Evolutionary conservation across 2,113 vertebrate species (phyloP).

Genomic region (Phyllopteryx taeniolatus): DNA sequence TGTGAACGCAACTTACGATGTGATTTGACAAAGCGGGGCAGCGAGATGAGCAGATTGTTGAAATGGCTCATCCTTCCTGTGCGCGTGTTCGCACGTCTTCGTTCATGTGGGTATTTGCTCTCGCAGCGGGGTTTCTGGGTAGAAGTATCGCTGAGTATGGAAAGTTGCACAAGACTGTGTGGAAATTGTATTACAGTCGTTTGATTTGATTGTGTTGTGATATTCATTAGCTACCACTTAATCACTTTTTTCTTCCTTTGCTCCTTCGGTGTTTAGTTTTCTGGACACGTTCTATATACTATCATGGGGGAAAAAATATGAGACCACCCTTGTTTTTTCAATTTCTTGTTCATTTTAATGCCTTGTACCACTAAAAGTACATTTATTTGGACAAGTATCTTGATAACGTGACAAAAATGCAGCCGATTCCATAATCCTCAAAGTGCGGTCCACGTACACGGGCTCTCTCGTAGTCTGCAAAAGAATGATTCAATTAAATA

Average conservation of each 20-base stretch:
- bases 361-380: too few relatives aligned
- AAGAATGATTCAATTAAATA: too few relatives aligned
- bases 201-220: background rate
- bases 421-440: too few relatives aligned
- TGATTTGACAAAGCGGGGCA: background rate
- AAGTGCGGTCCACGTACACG: too few relatives aligned
- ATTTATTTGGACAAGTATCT: too few relatives aligned
- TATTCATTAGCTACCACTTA: background rate
- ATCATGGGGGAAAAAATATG: background rate
- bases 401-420: too few relatives aligned
- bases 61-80: background rate
- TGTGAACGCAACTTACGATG: slow-evolving; percentile 1
- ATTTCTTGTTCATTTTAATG: too few relatives aligned
- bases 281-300: background rate
- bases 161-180: slow-evolving; percentile 41
- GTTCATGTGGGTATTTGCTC: slow-evolving; percentile 45
- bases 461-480: too few relatives aligned
- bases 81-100: background rate
- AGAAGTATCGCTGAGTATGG: slow-evolving; percentile 8
- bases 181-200: background rate
- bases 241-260: background rate
- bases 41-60: slow-evolving; percentile 4
- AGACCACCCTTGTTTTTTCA: too few relatives aligned
- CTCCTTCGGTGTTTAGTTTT: background rate
- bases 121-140: slow-evolving; percentile 45